phyloP scores from a whole-genome alignment of 2,113 vertebrate species.

The Eulemur macaco region DNA sequence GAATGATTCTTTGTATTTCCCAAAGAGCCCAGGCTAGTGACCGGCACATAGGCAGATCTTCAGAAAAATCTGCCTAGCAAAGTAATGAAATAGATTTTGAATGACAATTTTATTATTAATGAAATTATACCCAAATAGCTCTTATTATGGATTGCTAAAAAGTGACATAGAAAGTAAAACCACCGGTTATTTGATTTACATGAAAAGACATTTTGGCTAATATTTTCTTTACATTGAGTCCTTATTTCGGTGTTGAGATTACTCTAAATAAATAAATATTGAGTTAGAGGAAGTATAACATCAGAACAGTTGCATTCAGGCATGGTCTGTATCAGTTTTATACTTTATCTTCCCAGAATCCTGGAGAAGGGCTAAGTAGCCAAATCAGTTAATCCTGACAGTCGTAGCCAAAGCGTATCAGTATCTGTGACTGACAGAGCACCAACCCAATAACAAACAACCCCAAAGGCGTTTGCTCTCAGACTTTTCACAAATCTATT shows the following conservation, averaged over 20 bases:
- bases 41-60: background rate
- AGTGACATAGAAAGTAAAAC: background rate
- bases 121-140: background rate
- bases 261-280: conserved; percentile 9
- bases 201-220: background rate
- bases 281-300: background rate
- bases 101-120: background rate
- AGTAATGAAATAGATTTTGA: conserved; percentile 1
- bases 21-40: background rate
- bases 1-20: background rate
- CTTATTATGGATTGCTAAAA: background rate
- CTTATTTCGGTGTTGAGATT: background rate
- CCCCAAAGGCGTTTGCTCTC: background rate
- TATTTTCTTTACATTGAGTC: background rate
- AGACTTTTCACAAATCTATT: conserved; percentile 11
- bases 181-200: background rate
- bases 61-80: background rate
- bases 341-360: background rate
- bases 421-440: conserved; percentile 18
- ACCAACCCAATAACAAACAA: background rate
- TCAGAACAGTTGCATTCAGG: background rate
- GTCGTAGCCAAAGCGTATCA: background rate
- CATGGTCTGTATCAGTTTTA: background rate
- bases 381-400: background rate
- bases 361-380: background rate